Percentiles rank a stretch among this genome's conserved stretches.
phyloP scores from a whole-genome alignment of 2,888 invertebrate species.

The Scaptomyza polygonia region DNA sequence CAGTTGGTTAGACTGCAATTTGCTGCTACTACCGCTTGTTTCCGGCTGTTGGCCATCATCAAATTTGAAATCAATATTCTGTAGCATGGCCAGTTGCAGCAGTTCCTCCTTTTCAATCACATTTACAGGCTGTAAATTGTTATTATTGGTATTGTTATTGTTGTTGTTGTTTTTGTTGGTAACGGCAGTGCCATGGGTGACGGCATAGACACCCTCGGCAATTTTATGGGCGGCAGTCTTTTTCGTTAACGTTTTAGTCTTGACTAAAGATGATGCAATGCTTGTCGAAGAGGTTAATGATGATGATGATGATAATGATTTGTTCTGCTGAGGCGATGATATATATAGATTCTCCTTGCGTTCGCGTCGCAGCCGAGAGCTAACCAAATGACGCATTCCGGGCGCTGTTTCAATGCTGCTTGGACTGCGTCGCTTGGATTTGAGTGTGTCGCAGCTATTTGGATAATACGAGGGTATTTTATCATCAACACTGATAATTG shows the following conservation, averaged over 20 bases:
- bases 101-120: conserved; percentile 66
- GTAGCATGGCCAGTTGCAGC: conserved; percentile 78
- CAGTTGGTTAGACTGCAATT: conserved; percentile 22
- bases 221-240: conserved; percentile 82
- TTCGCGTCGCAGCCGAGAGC: conserved; percentile 75
- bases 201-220: conserved; percentile 83
- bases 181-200: conserved; percentile 66
- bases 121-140: conserved; percentile 29
- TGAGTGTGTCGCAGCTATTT: conserved; percentile 82
- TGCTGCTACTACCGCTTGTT: conserved; percentile 6
- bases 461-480: conserved; percentile 84
- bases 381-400: conserved; percentile 76
- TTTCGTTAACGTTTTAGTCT: conserved; percentile 57
- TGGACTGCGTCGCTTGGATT: conserved; percentile 74
- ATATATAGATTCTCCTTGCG: conserved; percentile 83
- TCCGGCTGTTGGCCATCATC: conserved; percentile 67
- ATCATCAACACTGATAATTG: conserved; percentile 83
- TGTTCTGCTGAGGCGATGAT: conserved; percentile 82
- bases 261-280: conserved; percentile 18
- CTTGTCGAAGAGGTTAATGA: background rate
- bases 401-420: conserved; percentile 51
- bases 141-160: conserved; percentile 64
- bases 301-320: conserved; percentile 29
- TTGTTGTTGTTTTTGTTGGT: conserved; percentile 41
- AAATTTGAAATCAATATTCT: conserved; percentile 83